Conservation (phyloP, 2,797 vertebrate species). For the Galagoides demidoff region DNA sequence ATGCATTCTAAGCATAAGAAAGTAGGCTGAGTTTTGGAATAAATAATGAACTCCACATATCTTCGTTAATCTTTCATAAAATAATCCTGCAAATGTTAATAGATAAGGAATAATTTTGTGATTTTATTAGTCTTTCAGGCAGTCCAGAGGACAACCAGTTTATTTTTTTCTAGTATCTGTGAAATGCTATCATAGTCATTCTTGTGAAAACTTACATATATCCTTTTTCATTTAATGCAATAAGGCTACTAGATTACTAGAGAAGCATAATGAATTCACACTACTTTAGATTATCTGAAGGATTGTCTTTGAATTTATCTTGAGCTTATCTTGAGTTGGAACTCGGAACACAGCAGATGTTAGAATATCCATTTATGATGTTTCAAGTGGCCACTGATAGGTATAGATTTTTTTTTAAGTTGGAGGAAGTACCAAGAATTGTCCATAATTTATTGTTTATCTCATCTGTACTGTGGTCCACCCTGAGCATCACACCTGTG, state of each 20-base stretch:
- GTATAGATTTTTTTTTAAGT: background rate
- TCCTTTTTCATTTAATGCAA: background rate
- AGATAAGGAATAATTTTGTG: background rate
- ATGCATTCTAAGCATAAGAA: constrained; percentile 24
- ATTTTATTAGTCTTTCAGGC: background rate
- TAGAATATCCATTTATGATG: background rate
- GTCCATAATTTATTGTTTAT: background rate
- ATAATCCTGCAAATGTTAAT: constrained; percentile 38
- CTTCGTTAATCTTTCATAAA: constrained; percentile 21
- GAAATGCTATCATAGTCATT: background rate
- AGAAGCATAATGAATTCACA: background rate
- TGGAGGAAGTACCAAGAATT: background rate
- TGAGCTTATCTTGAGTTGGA: background rate
- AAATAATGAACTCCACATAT: background rate
- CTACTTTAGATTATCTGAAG: background rate
- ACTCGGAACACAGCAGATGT: background rate
- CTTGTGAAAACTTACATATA: background rate
- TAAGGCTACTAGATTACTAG: background rate
- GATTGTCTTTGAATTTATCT: background rate
- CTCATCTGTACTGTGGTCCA: background rate
- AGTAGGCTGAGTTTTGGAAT: background rate
- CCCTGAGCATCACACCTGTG: background rate
- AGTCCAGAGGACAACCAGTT: background rate
- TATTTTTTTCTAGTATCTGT: background rate
- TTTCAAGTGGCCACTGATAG: background rate